Conservation (phyloP, 2,888 invertebrate species). For the Entomobrya proxima region DNA sequence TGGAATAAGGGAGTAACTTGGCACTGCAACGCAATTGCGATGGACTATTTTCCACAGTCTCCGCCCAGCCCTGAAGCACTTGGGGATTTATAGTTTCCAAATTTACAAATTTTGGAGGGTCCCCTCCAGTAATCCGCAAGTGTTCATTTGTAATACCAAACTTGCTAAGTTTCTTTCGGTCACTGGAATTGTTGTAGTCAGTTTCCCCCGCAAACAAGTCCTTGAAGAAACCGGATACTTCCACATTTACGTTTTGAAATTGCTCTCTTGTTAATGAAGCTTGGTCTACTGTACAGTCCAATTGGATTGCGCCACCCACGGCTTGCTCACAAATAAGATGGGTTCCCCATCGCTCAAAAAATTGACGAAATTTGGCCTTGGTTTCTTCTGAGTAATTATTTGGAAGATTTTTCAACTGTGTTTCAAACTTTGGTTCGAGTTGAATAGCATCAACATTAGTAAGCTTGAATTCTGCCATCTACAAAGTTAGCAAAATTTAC, state of each 20-base stretch:
- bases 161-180: background rate
- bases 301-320: background rate
- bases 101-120: background rate
- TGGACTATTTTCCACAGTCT: background rate
- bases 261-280: background rate
- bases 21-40: background rate
- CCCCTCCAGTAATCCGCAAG: background rate
- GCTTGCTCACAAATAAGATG: background rate
- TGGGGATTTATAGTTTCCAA: background rate
- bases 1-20: conserved; percentile 7
- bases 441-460: too few relatives aligned
- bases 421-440: too few relatives aligned
- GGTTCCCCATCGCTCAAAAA: conserved; percentile 7
- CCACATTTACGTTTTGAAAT: background rate
- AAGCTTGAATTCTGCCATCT: too few relatives aligned
- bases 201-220: background rate
- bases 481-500: too few relatives aligned
- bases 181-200: background rate
- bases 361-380: too few relatives aligned
- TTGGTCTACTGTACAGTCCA: background rate
- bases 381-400: too few relatives aligned
- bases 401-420: too few relatives aligned
- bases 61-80: background rate
- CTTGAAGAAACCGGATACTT: background rate
- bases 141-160: background rate